Base-by-base conservation (phyloP, 2,797 vertebrate species). In the Fundulus diaphanus region DNA sequence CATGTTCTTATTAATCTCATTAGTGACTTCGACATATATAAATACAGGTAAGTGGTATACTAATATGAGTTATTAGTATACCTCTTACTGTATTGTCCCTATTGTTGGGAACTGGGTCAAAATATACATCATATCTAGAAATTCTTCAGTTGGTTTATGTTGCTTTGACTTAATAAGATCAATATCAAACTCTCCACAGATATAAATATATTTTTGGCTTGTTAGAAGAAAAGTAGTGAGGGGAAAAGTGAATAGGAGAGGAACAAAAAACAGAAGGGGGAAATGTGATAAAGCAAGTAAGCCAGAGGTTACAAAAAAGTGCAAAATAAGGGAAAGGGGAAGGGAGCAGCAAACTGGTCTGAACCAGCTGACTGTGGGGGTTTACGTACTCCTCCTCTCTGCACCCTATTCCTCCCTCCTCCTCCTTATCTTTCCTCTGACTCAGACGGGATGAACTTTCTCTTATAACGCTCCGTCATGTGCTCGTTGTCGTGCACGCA, bases 331-430 rank as follows among this genome's bases (percentile, higher is more conserved):
- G 59, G 59, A 33, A 63, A 63, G 33, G 57, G 33, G 22, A 57
- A 61, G 80, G 77, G 82, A 86, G 82, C 73, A 83, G 82, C 12
- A 85, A 95, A 95, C 95, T 89, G 87, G 95, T 95, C 92, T 94
- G 88, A 95, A 94, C 95, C 95, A 91, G 94, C 93, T 78, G 90
- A 93, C 92, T 92, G 85, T 76, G 65, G 1, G 85, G 74, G 76
- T 73, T 85, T 86, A 82, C 88, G 85, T 87, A 82, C 87, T 73
- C 74, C 77, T 82, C 80, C 70, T 54, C 49, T 42, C 63, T 88
- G 67, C 74, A 77, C 79, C 78, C 68, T 49, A 40, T 42, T 59
- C 74, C 69, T 33, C 78, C 75, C 40, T 74, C 49, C 40, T 72
- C 71, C 82, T 81, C 74, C 85, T 86, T 80, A 29, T 79, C 79